Conservation (phyloP, 2,888 invertebrate species). For the Cephus sareptanus region DNA sequence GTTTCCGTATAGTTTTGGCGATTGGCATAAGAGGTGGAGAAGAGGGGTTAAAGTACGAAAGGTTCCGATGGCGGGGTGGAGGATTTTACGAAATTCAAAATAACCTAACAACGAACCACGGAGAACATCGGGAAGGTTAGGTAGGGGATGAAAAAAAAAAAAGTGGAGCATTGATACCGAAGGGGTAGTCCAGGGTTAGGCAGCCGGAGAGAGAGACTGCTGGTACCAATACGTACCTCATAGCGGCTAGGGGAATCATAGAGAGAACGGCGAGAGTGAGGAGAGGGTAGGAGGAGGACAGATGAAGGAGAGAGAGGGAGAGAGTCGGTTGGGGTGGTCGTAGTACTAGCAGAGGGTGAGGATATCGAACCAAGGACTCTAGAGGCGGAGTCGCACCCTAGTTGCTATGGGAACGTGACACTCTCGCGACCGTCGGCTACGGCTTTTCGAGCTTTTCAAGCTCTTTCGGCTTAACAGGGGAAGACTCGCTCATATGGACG, state of each 20-base stretch:
- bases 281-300: conserved; percentile 12
- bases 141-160: neutral
- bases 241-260: conserved; percentile 6
- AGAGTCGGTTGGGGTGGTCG: conserved; percentile 23
- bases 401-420: conserved; percentile 64
- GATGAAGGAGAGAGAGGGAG: conserved; percentile 16
- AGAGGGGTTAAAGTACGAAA: neutral
- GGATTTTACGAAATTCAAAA: neutral
- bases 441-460: conserved; percentile 54
- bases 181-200: neutral
- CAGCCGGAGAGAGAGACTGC: neutral
- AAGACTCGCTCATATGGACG: neutral
- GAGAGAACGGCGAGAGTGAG: conserved; percentile 16
- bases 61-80: neutral
- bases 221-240: neutral
- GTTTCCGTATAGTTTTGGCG: too few relatives aligned
- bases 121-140: neutral
- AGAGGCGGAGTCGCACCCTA: conserved; percentile 60
- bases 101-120: neutral
- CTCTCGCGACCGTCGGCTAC: conserved; percentile 41
- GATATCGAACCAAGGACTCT: conserved; percentile 62
- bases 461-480: conserved; percentile 43
- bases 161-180: neutral
- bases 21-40: too few relatives aligned
- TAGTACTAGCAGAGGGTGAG: conserved; percentile 39